Evolutionary conservation across 2,113 vertebrate genomes (phyloP).

Genomic region (Nyctereutes procyonoides): DNA sequence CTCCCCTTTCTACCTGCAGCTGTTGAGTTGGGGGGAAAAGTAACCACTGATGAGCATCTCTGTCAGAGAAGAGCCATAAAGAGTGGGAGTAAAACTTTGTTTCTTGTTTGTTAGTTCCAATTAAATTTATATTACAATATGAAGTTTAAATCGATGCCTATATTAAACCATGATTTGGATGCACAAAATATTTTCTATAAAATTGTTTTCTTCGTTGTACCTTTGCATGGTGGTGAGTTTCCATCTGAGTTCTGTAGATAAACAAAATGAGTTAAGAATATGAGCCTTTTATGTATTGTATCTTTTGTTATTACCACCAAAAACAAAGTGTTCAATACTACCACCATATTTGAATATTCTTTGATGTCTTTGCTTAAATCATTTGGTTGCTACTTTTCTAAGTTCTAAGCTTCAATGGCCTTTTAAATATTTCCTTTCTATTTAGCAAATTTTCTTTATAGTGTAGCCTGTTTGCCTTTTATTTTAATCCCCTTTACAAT

Average conservation of each 20-base stretch:
- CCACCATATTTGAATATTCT: not conserved
- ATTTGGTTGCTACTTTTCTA: not conserved
- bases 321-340: not conserved
- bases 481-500: not conserved
- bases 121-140: not conserved
- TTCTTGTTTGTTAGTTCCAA: not conserved
- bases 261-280: not conserved
- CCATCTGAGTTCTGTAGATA: not conserved
- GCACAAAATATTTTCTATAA: not conserved
- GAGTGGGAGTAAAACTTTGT: not conserved
- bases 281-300: not conserved
- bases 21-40: not conserved
- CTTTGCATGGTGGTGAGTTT: not conserved
- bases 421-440: constrained; percentile 36
- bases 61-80: not conserved
- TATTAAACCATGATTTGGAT: not conserved
- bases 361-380: constrained; percentile 8
- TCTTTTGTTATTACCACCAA: not conserved
- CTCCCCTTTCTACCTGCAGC: not conserved
- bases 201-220: not conserved
- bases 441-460: not conserved
- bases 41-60: not conserved
- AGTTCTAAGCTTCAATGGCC: not conserved
- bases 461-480: not conserved
- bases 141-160: not conserved